Conservation (phyloP, 2,797 vertebrate genomes). For the Hypotaenidia okinawae region DNA sequence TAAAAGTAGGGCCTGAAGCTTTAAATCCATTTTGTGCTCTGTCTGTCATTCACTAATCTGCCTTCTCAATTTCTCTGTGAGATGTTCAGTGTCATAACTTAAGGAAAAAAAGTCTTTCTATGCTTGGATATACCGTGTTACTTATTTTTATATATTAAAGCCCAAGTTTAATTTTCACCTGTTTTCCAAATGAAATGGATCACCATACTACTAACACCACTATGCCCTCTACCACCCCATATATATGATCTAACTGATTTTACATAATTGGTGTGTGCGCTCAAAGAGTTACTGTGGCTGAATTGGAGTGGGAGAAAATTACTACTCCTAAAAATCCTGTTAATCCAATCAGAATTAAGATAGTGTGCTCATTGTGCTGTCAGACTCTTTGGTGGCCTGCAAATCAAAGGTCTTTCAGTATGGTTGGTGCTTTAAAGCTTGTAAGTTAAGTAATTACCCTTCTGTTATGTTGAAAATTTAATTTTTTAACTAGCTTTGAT, state of each 20-base stretch:
- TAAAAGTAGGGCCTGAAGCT: not conserved
- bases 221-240: not conserved
- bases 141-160: constrained; percentile 21
- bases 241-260: constrained; percentile 10
- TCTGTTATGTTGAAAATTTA: not conserved
- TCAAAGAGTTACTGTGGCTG: constrained; percentile 21
- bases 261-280: constrained; percentile 14
- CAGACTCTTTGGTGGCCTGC: not conserved
- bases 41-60: constrained; percentile 7
- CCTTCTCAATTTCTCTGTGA: not conserved
- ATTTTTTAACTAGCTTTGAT: constrained; percentile 3
- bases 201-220: not conserved
- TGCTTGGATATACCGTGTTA: not conserved
- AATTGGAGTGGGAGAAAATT: constrained; percentile 3
- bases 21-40: not conserved
- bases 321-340: constrained; percentile 27
- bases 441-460: not conserved
- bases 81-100: not conserved
- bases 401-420: not conserved
- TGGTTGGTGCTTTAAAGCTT: constrained; percentile 15
- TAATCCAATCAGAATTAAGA: constrained; percentile 27
- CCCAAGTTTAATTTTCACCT: constrained; percentile 13
- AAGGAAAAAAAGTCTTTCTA: not conserved
- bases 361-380: not conserved
- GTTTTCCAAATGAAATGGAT: constrained; percentile 10